Percentiles rank a stretch among this genome's conserved stretches.
Evolutionary conservation across 2,113 vertebrate genomes (phyloP).

Genomic region (Sceloporus tristichus): DNA sequence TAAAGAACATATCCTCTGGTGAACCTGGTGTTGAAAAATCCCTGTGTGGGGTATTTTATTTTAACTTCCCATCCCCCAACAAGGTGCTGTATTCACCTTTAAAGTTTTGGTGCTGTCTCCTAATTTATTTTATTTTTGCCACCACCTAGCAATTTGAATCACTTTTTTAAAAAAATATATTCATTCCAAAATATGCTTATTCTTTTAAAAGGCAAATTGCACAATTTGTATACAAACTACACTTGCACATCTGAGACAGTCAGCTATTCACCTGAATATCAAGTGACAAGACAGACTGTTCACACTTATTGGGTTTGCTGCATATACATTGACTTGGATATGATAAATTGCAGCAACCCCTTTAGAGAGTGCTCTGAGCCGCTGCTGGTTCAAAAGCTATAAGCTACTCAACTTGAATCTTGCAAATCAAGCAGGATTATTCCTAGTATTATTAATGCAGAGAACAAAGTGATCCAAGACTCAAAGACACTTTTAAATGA

Average conservation of each 20-base stretch:
- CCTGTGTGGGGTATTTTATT: no score
- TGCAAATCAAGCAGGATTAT: conserved; percentile 77
- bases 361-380: conserved; percentile 69
- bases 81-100: background rate
- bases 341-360: conserved; percentile 67
- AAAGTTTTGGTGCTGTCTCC: background rate
- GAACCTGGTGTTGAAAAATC: background rate
- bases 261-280: conserved; percentile 44
- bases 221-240: conserved; percentile 56
- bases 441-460: conserved; percentile 75
- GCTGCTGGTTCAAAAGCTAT: conserved; percentile 76
- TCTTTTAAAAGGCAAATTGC: conserved; percentile 18
- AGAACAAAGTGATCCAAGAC: conserved; percentile 77
- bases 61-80: background rate
- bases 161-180: background rate
- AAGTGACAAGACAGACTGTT: conserved; percentile 63
- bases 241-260: conserved; percentile 64
- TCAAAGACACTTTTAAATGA: conserved; percentile 76
- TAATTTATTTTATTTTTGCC: background rate
- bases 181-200: background rate
- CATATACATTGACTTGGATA: conserved; percentile 68
- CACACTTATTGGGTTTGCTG: conserved; percentile 61
- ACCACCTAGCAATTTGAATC: background rate
- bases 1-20: background rate
- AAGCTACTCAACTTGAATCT: conserved; percentile 76